A percentile compares a stretch with the other conserved stretches of the same genome.
Conservation (phyloP, 2,888 invertebrate genomes). For the Sepiola atlantica region DNA sequence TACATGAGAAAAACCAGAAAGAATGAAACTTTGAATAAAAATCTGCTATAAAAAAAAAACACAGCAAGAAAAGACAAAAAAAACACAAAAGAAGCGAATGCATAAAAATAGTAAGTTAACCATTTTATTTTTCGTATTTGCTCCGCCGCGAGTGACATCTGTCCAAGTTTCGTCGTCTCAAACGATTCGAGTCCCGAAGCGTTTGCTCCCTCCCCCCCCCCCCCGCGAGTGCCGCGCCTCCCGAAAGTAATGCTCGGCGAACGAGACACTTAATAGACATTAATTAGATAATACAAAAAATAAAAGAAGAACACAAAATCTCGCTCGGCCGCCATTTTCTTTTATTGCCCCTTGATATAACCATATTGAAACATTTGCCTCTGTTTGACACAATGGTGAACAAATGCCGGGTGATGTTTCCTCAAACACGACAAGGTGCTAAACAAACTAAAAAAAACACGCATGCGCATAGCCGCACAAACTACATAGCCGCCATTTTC, state of each 20-base stretch:
- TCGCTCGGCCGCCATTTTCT: neutral
- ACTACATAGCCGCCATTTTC: no score
- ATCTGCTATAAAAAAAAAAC: no score
- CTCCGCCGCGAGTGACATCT: neutral
- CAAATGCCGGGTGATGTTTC: neutral
- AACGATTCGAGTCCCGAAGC: neutral
- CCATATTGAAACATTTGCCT: neutral
- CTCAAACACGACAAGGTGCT: neutral
- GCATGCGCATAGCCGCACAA: neutral
- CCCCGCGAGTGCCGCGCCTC: conserved; percentile 32
- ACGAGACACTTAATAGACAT: conserved; percentile 32
- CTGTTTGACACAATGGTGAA: neutral
- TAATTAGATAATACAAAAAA: conserved; percentile 11
- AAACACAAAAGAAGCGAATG: no score
- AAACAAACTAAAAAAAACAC: neutral
- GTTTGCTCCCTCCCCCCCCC: neutral
- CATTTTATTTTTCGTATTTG: neutral
- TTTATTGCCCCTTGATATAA: neutral
- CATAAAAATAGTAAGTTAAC: neutral
- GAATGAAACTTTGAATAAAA: neutral
- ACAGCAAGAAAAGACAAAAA: neutral
- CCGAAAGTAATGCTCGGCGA: neutral
- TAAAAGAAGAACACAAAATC: neutral
- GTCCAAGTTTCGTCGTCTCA: neutral
- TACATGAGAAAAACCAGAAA: no score